Evolutionary conservation across 1,140 invertebrate species (phyloP), one percentile per base, ranked within the genome.

Genomic region (Copidosoma floridanum): DNA sequence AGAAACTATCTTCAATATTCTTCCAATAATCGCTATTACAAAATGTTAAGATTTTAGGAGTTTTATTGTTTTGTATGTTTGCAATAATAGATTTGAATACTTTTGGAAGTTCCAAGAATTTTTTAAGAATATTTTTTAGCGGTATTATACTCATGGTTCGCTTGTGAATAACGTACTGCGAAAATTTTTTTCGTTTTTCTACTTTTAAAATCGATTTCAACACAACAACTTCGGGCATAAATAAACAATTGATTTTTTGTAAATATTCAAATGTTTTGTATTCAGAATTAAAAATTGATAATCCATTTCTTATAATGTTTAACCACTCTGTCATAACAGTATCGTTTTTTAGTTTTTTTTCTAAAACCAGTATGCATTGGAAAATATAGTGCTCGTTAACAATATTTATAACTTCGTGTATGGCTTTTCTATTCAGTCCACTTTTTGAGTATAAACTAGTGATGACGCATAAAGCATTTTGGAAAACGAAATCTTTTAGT

Each of bases 61-160:
- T 2, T 40, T 23, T 37, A 0, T 14, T 23, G 14, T 43, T 51
- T 26, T 58, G 14, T 10, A 51, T 41, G 16, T 51, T 18, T 18
- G 35, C 10, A 4, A 51, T 18, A 23, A 58, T 51, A 29, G 57
- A 2, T 16, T 26, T 24, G 23, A 51, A 58, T 23, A 58, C 38
- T 10, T 41, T 50, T 4, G 57, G 46, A 21, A 51, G 21, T 29
- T 51, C 57, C 10, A 58, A 50, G 38, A 58, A 58, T 51, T 40
- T 26, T 58, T 50, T 58, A 6, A 58, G 23, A 29, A 58, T 23
- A 40, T 20, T 3, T 3, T 58, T 51, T 27, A 58, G 20, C n/a
- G 20, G 23, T 11, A 50, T 51, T 2, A 58, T 3, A 47, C 16
- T 24, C 35, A 47, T 18, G 16, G 2, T 29, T 5, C 16, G 23